phyloP scores from a whole-genome alignment of 2,888 invertebrate genomes.

The Carpatolechia fugitivella region DNA sequence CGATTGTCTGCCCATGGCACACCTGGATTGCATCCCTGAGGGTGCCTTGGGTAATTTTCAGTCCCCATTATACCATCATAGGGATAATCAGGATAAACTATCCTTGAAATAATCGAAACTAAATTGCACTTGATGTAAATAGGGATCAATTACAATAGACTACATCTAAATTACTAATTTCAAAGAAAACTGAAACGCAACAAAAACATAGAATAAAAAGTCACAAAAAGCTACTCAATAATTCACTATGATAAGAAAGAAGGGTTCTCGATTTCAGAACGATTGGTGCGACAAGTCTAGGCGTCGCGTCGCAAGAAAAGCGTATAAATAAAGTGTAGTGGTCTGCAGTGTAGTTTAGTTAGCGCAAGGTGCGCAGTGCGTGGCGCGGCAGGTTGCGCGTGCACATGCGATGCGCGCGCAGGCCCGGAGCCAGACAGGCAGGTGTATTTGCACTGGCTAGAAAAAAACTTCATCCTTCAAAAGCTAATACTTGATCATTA shows the following conservation, averaged over 20 bases:
- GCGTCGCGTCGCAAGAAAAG: constrained; percentile 19
- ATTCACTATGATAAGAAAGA: background rate
- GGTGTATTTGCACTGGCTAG: background rate
- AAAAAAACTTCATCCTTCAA: background rate
- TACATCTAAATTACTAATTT: background rate
- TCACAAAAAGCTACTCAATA: background rate
- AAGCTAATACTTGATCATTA: too few relatives aligned
- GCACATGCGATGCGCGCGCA: constrained; percentile 15
- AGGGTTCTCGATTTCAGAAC: constrained; percentile 16
- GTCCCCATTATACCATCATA: too few relatives aligned
- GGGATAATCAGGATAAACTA: too few relatives aligned
- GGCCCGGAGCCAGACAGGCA: background rate
- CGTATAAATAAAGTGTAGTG: constrained; percentile 25
- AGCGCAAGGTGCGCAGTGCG: constrained; percentile 36
- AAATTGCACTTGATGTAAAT: too few relatives aligned
- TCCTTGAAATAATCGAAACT: too few relatives aligned
- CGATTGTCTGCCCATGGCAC: too few relatives aligned
- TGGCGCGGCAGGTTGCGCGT: constrained; percentile 29
- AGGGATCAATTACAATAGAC: too few relatives aligned
- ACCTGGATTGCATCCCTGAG: too few relatives aligned
- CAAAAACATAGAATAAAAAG: background rate
- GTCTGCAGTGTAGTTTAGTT: background rate
- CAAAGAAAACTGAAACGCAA: constrained; percentile 3
- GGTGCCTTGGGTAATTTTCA: too few relatives aligned
- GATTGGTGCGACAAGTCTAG: background rate